These are phyloP conservation scores for Rapana venosa DNA, from an alignment of 2,888 invertebrate genomes.

Conservation along the genomic window DNA sequence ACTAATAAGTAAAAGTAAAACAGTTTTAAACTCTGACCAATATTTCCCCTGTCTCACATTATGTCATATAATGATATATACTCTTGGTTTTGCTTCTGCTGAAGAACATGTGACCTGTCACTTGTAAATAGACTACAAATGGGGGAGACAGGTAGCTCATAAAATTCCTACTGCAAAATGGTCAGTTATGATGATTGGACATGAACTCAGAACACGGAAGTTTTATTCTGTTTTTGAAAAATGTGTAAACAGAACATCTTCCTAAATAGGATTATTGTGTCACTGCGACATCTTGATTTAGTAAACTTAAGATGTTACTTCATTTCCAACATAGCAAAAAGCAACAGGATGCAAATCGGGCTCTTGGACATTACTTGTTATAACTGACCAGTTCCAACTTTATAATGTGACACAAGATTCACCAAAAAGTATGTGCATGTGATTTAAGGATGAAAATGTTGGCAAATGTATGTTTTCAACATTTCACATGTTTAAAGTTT, in stretches of 20 bases:
- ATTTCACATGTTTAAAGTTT: not conserved
- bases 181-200: not conserved
- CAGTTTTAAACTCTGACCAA: not conserved
- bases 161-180: not conserved
- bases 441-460: not conserved
- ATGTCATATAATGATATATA: not conserved
- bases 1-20: too few relatives aligned
- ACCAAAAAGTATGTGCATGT: not conserved
- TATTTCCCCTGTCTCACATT: not conserved
- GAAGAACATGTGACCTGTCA: not conserved
- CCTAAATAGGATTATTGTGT: not conserved
- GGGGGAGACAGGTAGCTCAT: not conserved
- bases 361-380: not conserved
- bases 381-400: not conserved
- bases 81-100: not conserved
- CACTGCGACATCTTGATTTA: not conserved
- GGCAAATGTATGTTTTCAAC: not conserved
- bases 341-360: not conserved
- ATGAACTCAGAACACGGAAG: not conserved
- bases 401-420: not conserved
- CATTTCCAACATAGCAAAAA: not conserved
- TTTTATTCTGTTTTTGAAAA: not conserved
- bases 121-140: not conserved
- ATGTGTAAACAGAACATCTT: not conserved
- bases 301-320: not conserved